Percentiles rank a stretch among this genome's conserved stretches.
phyloP scores from a whole-genome alignment of 2,113 vertebrate species.

The Potamarius usumacintae region DNA sequence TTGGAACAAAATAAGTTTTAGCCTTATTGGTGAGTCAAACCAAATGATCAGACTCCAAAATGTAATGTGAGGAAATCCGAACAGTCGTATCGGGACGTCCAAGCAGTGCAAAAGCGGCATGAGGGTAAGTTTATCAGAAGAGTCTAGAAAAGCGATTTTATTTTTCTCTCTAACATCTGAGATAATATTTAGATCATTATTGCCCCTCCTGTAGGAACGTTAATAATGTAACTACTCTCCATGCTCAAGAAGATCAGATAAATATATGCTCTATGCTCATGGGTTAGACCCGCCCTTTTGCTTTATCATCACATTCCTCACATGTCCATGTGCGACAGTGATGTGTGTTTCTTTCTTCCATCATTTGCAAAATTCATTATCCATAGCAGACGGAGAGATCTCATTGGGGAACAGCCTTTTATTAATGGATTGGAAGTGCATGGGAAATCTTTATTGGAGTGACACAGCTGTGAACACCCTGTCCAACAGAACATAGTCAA shows the following conservation, averaged over 20 bases:
- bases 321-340: background rate
- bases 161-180: background rate
- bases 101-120: background rate
- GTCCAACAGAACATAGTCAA: constrained; percentile 71
- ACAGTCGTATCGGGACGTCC: background rate
- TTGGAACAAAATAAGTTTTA: background rate
- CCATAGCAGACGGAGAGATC: constrained; percentile 65
- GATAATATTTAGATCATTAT: background rate
- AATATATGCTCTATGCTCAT: background rate
- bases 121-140: background rate
- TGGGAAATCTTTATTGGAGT: constrained; percentile 78
- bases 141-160: background rate
- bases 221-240: background rate
- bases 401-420: constrained; percentile 76
- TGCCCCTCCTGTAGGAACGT: background rate
- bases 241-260: background rate
- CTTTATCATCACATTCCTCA: background rate
- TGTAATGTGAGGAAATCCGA: background rate
- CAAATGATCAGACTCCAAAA: background rate
- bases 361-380: constrained; percentile 52
- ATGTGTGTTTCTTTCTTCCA: background rate
- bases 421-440: constrained; percentile 76
- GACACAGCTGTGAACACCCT: constrained; percentile 74
- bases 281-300: background rate
- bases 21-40: background rate